Evolutionary conservation across 23 tunicate species (phyloP), one percentile per base, ranked within the genome.

Genomic region (Styela clava): DNA sequence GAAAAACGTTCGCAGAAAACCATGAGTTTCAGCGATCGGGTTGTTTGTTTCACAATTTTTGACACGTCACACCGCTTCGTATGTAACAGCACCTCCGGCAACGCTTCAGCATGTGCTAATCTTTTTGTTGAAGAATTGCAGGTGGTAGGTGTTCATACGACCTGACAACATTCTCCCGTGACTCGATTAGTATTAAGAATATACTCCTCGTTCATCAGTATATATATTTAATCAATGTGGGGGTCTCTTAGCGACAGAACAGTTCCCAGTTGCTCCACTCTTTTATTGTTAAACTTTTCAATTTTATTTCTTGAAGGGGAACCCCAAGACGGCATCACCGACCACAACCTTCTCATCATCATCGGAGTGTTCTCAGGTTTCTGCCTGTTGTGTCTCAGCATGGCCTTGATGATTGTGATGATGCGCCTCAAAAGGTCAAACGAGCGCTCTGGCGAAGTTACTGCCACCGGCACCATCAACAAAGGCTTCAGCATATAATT

Each of bases 51-150:
- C n/a, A n/a, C n/a, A n/a, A n/a, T n/a, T n/a, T n/a, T 12, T 44
- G 56, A 7, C 56, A 44, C 56, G 12, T 44, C 56, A 44, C 56
- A 44, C 56, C 12, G 12, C 56, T 44, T 44, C 56, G 56, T 44
- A 44, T 83, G 36, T 69, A 79, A 74, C 88, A 72, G 56, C 71
- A 86, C 91, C 97, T 74, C 82, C 86, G 64, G 88, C 78, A 67
- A 69, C 35, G 72, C 97, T 91, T 84, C 97, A 86, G 82, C 87
- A 84, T 81, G 74, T 61, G 27, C 33, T 44, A 5, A 20, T 2
- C 34, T 2, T 29, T 78, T 78, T 93, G 93, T 93, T 93, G 98
- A 93, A 93, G 98, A 93, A 93, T 93, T 87, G 98, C 98, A 93
- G 98, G 98, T 93, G 98, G 98, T 93, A 93, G 92, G 91, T 69